Percentiles rank a stretch among this genome's conserved stretches.
Conservation (phyloP, 1,140 invertebrate genomes). For the Heliothis virescens region DNA sequence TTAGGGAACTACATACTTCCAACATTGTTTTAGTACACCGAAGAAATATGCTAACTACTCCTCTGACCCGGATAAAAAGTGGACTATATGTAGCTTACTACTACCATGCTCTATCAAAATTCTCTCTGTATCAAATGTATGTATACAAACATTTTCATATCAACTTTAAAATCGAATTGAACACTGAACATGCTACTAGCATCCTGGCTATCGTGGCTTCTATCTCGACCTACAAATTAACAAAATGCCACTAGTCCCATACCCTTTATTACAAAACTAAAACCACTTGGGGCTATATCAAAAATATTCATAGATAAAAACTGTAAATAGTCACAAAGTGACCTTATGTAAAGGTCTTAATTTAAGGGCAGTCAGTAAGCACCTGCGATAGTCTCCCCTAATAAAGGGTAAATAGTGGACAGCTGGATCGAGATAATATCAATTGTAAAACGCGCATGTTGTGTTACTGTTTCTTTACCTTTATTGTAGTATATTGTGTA, state of each 20-base stretch:
- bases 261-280: neutral
- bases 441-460: neutral
- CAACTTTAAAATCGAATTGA: too few relatives aligned
- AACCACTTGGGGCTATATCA: neutral
- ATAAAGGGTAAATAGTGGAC: neutral
- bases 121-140: too few relatives aligned
- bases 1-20: too few relatives aligned
- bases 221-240: neutral
- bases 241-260: neutral
- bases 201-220: too few relatives aligned
- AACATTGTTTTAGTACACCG: too few relatives aligned
- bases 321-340: neutral
- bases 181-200: too few relatives aligned
- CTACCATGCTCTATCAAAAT: too few relatives aligned
- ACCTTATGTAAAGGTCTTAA: conserved; percentile 7
- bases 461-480: neutral
- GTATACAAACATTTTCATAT: too few relatives aligned
- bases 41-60: too few relatives aligned
- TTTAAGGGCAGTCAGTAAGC: neutral
- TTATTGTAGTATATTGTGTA: neutral
- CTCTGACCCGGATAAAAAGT: too few relatives aligned
- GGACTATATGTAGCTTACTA: too few relatives aligned
- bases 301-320: neutral
- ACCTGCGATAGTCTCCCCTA: conserved; percentile 11
- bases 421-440: conserved; percentile 4